Base-by-base conservation (phyloP, 2,888 invertebrate genomes). In the Pinctada fucata region DNA sequence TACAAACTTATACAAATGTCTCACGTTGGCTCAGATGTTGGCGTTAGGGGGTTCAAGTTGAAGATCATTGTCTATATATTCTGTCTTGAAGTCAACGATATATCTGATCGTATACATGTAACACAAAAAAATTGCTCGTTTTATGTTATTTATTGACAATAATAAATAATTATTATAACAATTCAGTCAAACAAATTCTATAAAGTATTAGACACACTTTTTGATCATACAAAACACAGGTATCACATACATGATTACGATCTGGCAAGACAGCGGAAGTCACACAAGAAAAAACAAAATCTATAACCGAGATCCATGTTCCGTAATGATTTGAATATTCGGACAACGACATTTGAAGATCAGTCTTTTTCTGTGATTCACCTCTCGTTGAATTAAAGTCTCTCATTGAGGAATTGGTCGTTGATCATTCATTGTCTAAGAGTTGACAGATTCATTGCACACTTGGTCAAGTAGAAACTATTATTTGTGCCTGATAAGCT, bases 401-500 rank as follows among this genome's bases (percentile, higher is more conserved):
- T 31, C 31, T 31, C 31, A 31, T 31, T 31, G 31, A 31, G 31
- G 31, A 31, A 31, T 31, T 31, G 31, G 31, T 31, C 31, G 31
- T 31, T 31, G 31, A 31, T 31, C 31, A 31, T 31, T 31, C 31
- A 31, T 31, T 68, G 68, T 68, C 68, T 45, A 3, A 45, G 68
- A 45, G 48, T 68, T 2, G 68, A 68, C 68, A 68, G 68, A 13
- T 68, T 68, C 68, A 68, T 68, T 68, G 47, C 47, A 68, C 68
- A 68, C 45, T 68, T 47, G 68, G 48, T 47, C 45, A 47, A 68
- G 68, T 68, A 68, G 45, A 45, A 45, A 68, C 47, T 31, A 49
- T 65, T 64, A 73, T 50, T 65, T 50, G 47, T 51, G 47, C 31
- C 66, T 73, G 73, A 73, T 73, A n/a, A 73, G 47, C 73, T 73